These are phyloP conservation scores for Sinella curviseta DNA, from an alignment of 1,140 invertebrate species.

Conservation along the genomic window DNA sequence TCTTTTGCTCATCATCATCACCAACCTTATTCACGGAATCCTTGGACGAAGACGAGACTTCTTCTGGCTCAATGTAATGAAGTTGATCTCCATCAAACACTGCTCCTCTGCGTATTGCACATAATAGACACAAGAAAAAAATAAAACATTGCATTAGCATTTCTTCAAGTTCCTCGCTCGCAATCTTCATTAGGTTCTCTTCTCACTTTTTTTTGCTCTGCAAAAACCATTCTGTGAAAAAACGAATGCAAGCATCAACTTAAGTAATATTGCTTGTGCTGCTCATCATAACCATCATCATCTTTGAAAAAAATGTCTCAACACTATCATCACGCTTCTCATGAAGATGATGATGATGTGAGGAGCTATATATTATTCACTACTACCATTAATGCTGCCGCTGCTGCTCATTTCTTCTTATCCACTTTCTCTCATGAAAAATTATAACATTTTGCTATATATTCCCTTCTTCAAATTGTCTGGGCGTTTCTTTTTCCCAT, in stretches of 20 bases:
- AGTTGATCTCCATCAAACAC: conserved; percentile 75
- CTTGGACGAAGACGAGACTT: conserved; percentile 48
- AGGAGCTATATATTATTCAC: not conserved
- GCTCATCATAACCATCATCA: not conserved
- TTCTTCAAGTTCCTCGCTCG: no score
- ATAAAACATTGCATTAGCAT: not conserved
- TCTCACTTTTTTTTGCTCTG: not conserved
- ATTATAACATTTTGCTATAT: no score
- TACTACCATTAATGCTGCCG: conserved; percentile 8
- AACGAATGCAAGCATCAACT: conserved; percentile 35
- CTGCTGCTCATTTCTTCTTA: not conserved
- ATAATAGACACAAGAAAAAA: not conserved
- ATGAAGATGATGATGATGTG: not conserved
- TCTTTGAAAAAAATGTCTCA: not conserved
- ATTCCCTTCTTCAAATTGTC: not conserved
- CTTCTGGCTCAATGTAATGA: conserved; percentile 70
- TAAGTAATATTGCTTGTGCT: not conserved
- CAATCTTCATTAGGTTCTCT: not conserved
- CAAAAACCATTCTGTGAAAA: not conserved
- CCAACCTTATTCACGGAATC: conserved; percentile 44
- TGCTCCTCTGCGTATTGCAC: conserved; percentile 63
- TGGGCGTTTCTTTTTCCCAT: not conserved
- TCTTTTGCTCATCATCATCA: conserved; percentile 50
- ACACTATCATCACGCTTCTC: not conserved
- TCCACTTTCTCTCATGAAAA: no score